Evolutionary conservation across 2,888 invertebrate species (phyloP).

Genomic region (Ectemnius cavifrons): DNA sequence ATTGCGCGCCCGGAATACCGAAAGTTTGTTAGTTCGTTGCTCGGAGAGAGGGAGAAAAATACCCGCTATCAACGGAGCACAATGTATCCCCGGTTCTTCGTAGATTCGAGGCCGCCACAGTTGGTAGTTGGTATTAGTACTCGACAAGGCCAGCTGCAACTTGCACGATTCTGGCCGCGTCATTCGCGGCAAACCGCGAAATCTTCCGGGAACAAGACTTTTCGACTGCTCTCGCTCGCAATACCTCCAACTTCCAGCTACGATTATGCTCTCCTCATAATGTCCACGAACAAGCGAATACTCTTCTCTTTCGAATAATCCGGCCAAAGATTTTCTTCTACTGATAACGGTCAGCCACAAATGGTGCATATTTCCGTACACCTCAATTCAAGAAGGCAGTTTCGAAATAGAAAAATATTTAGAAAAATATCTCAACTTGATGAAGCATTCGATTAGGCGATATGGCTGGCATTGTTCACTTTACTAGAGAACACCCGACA

Average conservation of each 20-base stretch:
- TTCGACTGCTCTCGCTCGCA: neutral
- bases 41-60: constrained; percentile 42
- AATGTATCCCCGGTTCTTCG: neutral
- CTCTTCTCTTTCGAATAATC: neutral
- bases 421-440: too few species aligned
- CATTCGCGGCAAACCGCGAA: constrained; percentile 5
- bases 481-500: neutral
- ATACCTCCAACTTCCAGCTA: neutral
- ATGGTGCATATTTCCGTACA: neutral
- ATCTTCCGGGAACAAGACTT: neutral
- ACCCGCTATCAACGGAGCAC: constrained; percentile 26
- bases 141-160: neutral
- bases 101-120: neutral
- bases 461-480: too few species aligned
- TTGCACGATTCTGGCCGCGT: neutral
- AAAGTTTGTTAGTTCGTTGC: constrained; percentile 54
- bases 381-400: neutral
- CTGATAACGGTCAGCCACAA: neutral
- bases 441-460: too few species aligned
- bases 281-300: neutral
- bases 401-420: neutral
- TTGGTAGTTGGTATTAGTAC: constrained; percentile 10
- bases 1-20: constrained; percentile 38
- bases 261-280: neutral
- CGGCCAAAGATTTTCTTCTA: neutral